These are phyloP conservation scores for Forbesichthys papilliferus DNA, from an alignment of 2,113 vertebrate genomes.

Conservation along the genomic window DNA sequence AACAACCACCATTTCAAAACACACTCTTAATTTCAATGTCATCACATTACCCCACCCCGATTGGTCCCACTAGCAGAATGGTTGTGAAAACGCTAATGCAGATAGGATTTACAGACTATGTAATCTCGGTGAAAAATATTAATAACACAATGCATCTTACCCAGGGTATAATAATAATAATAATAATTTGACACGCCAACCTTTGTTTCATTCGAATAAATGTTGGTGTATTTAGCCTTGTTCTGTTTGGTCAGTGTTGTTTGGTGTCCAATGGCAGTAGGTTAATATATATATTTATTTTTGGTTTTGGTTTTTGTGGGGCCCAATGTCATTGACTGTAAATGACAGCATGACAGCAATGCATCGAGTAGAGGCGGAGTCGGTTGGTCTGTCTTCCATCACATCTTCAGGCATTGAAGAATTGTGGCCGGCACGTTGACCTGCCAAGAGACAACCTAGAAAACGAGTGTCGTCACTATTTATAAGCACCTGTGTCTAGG, in stretches of 20 bases:
- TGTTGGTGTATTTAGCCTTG: not conserved
- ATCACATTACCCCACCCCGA: too few species aligned
- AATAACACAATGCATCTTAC: too few species aligned
- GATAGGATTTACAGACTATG: too few species aligned
- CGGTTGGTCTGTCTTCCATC: slow-evolving; percentile 16
- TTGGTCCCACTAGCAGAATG: too few species aligned
- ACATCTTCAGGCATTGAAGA: not conserved
- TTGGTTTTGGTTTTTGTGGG: not conserved
- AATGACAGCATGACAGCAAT: not conserved
- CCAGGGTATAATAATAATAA: too few species aligned
- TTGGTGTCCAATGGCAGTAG: not conserved
- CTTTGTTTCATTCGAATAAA: too few species aligned
- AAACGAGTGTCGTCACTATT: slow-evolving; percentile 31
- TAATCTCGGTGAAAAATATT: too few species aligned
- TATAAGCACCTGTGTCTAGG: slow-evolving; percentile 43
- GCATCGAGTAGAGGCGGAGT: not conserved
- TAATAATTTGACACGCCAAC: too few species aligned
- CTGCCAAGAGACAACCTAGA: slow-evolving; percentile 26
- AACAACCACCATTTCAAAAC: too few species aligned
- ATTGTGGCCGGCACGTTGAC: slow-evolving; percentile 15
- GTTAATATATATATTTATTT: not conserved
- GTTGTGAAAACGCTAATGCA: too few species aligned
- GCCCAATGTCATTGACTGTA: not conserved
- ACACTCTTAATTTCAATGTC: too few species aligned
- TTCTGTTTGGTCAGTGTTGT: not conserved